Evolutionary conservation across 2,888 invertebrate species (phyloP).

Genomic region (Xanthorhoe designata): DNA sequence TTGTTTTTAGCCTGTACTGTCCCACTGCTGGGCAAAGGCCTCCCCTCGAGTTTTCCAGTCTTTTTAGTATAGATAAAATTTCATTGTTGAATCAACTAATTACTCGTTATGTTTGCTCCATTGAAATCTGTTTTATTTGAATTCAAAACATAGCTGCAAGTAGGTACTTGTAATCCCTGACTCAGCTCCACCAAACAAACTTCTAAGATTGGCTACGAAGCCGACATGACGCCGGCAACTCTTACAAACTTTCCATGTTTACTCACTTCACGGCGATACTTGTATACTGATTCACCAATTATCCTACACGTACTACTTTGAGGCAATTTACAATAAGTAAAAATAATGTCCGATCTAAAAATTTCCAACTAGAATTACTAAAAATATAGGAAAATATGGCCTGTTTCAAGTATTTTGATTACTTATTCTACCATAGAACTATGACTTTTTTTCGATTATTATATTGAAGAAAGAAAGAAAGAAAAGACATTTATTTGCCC

Average conservation of each 20-base stretch:
- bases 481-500: too few relatives aligned
- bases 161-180: constrained; percentile 19
- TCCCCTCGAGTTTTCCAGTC: too few relatives aligned
- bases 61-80: not conserved
- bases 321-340: too few relatives aligned
- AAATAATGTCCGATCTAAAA: too few relatives aligned
- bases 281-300: constrained; percentile 74
- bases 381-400: too few relatives aligned
- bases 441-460: too few relatives aligned
- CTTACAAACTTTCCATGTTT: constrained; percentile 76
- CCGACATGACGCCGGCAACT: constrained; percentile 51
- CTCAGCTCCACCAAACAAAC: constrained; percentile 15
- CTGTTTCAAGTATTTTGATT: too few relatives aligned
- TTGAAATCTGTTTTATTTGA: not conserved
- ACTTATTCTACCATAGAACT: too few relatives aligned
- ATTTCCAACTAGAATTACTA: too few relatives aligned
- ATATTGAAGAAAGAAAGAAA: too few relatives aligned
- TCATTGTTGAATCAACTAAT: not conserved
- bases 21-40: too few relatives aligned
- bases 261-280: constrained; percentile 71
- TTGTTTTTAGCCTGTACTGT: too few relatives aligned
- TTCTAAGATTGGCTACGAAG: constrained; percentile 14
- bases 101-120: not conserved
- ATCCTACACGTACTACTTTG: constrained; percentile 30
- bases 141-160: constrained; percentile 1